phyloP scores from a whole-genome alignment of 2,113 vertebrate species.

The Nyctereutes procyonoides region DNA sequence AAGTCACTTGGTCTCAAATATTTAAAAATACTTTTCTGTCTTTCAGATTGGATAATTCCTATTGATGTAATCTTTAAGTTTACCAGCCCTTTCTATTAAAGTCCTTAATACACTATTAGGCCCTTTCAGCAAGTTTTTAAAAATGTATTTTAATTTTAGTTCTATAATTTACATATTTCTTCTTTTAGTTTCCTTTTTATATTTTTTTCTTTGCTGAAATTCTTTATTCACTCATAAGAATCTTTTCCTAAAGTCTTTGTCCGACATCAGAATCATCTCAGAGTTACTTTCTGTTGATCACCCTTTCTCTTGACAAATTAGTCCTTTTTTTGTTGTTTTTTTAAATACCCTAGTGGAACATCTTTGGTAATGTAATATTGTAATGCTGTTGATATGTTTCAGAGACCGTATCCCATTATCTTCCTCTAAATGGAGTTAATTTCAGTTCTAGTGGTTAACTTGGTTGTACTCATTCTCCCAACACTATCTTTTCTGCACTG shows the following conservation, averaged over 20 bases:
- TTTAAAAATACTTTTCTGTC: not conserved
- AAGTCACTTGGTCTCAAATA: not conserved
- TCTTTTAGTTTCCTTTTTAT: not conserved
- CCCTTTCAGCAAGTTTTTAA: not conserved
- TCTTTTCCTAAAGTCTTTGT: not conserved
- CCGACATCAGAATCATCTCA: not conserved
- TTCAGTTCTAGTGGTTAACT: not conserved
- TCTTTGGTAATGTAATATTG: not conserved
- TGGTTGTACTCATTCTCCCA: not conserved
- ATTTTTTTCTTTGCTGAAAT: not conserved
- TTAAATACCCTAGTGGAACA: not conserved
- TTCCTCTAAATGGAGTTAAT: not conserved
- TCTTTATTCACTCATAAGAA: not conserved
- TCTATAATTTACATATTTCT: not conserved
- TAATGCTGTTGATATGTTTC: not conserved
- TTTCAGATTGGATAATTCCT: not conserved
- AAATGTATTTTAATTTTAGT: conserved; percentile 7
- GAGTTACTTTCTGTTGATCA: not conserved
- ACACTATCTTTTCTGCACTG: not conserved
- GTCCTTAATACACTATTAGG: not conserved
- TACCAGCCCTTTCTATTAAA: not conserved
- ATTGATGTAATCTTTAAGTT: not conserved
- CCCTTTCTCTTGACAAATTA: not conserved
- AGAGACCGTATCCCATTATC: not conserved
- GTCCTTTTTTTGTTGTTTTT: not conserved